Conservation (phyloP, 2,888 invertebrate genomes). For the Lutraria lutraria region DNA sequence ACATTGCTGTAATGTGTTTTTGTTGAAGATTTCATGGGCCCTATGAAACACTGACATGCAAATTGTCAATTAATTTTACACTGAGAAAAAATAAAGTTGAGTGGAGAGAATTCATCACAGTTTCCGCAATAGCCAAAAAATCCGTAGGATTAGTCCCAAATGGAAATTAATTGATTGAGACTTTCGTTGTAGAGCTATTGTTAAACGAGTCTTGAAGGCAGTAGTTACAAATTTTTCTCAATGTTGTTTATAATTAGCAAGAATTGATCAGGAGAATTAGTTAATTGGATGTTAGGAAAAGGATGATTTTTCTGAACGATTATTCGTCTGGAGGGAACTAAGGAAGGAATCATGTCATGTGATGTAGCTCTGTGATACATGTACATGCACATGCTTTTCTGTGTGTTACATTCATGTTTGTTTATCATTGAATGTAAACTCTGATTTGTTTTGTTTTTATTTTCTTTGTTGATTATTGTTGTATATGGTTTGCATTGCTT, state of each 20-base stretch:
- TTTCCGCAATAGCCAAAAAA: slow-evolving; percentile 46
- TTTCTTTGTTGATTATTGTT: too few species aligned
- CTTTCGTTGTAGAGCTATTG: slow-evolving; percentile 26
- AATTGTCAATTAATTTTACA: slow-evolving; percentile 69
- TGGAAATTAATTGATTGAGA: slow-evolving; percentile 39
- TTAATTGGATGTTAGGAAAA: slow-evolving; percentile 64
- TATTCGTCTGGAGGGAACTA: neutral
- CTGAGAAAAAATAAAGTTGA: slow-evolving; percentile 61
- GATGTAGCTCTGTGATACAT: neutral
- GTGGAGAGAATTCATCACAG: slow-evolving; percentile 62
- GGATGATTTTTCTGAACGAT: slow-evolving; percentile 13
- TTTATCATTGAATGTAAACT: neutral
- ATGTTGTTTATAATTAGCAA: slow-evolving; percentile 48
- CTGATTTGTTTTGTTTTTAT: too few species aligned
- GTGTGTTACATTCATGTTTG: neutral
- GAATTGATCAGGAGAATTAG: slow-evolving; percentile 55
- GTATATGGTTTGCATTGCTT: too few species aligned
- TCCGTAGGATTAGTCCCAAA: slow-evolving; percentile 43
- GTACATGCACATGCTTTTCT: neutral
- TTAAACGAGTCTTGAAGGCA: slow-evolving; percentile 25
- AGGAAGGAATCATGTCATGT: neutral
- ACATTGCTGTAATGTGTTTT: slow-evolving; percentile 64
- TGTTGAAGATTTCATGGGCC: slow-evolving; percentile 56
- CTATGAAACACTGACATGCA: slow-evolving; percentile 67
- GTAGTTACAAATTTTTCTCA: slow-evolving; percentile 28